Evolutionary conservation across 2,888 invertebrate species (phyloP), one percentile per base, ranked within the genome.

Genomic region (Notodonta dromedarius): DNA sequence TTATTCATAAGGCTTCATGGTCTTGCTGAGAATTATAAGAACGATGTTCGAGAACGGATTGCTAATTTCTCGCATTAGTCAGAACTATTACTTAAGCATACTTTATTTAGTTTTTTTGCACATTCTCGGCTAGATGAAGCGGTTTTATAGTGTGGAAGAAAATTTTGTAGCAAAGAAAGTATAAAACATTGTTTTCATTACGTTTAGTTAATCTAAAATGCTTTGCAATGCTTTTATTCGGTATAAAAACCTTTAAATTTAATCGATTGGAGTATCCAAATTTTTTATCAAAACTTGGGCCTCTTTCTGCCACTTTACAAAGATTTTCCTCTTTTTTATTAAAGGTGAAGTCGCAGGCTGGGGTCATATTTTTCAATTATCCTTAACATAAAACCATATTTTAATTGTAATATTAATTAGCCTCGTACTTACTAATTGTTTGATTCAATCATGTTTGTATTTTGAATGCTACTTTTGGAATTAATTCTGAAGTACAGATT

Each of bases 331-430:
- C 2, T 13, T 13, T 46, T 11, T 46, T n/a, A 46, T 4, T 42
- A 42, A 42, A 42, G 12, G 42, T 12, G n/a, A 14, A 4, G 11
- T 64, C 62, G 60, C 67, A 59, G 5, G 59, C 42, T 55, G 65
- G 67, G 67, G 62, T 56, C 58, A 54, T 54, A 40, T 65, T 66
- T 70, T 73, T 67, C 73, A 75, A 75, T 70, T 75, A 75, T 75
- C 70, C 61, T 69, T 65, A 70, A 67, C 61, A 56, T 40, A 5
- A 24, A 52, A 50, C 50, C 50, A 50, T 50, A 46, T 46, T 46
- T n/a, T 46, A 46, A 5, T 13, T 11, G n/a, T n/a, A 24, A n/a
- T 46, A 6, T 46, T n/a, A 46, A 11, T 46, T n/a, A 57, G 60
- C 55, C 62, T 70, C 72, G 62, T 63, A 60, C 62, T 66, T 60